Evolutionary conservation across 2,113 vertebrate species (phyloP).

Genomic region (Burhinus bistriatus): DNA sequence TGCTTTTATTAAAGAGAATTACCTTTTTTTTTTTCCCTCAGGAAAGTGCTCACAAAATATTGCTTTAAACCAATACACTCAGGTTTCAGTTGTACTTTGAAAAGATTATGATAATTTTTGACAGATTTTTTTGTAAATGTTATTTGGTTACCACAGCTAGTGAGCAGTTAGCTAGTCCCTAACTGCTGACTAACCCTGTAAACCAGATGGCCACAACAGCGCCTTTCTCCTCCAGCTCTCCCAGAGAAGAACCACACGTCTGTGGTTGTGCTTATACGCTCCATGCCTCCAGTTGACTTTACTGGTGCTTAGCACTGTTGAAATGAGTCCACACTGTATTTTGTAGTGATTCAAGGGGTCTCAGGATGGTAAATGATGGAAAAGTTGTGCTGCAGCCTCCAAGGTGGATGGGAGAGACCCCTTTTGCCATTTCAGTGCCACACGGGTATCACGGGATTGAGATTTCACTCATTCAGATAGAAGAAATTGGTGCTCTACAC

Average conservation of each 20-base stretch:
- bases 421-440: neutral
- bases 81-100: neutral
- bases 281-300: neutral
- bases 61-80: neutral
- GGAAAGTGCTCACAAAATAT: neutral
- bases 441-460: neutral
- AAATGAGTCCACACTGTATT: neutral
- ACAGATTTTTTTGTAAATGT: neutral
- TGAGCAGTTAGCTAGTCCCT: neutral
- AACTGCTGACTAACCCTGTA: neutral
- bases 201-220: neutral
- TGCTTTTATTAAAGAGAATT: neutral
- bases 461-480: neutral
- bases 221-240: neutral
- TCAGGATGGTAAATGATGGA: neutral
- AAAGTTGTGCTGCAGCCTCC: neutral
- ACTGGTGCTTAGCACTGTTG: neutral
- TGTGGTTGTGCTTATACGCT: neutral
- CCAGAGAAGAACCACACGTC: neutral
- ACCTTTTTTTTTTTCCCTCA: neutral
- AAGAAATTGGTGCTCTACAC: neutral
- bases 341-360: neutral
- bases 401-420: neutral
- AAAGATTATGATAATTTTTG: neutral
- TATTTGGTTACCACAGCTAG: neutral